Conservation (phyloP, 2,797 vertebrate genomes). For the Thaleichthys pacificus region DNA sequence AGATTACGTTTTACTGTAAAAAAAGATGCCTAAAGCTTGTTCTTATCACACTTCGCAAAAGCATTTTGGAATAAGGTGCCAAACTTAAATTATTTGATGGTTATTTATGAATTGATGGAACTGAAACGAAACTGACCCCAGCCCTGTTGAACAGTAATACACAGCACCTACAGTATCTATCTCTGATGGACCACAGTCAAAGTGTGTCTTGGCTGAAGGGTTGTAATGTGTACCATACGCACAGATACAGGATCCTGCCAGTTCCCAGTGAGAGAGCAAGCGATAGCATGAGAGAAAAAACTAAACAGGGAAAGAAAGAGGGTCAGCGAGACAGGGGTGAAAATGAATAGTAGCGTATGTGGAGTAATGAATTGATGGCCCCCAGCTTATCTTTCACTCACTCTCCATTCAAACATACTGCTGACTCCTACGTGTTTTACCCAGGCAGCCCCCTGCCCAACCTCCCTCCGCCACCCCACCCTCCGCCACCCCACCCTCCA, state of each 20-base stretch:
- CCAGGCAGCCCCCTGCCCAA: slow-evolving; percentile 4
- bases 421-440: slow-evolving; percentile 59
- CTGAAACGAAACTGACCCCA: no score
- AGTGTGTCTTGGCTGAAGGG: no score
- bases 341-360: slow-evolving; percentile 46
- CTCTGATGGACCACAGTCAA: neutral
- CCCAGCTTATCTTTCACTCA: slow-evolving; percentile 58
- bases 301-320: slow-evolving; percentile 30
- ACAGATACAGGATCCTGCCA: slow-evolving; percentile 4
- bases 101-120: no score
- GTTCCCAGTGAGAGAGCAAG: neutral
- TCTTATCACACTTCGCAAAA: no score
- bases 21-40: no score
- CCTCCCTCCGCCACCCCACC: slow-evolving; percentile 1
- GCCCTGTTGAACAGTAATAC: no score
- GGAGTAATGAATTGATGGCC: slow-evolving; percentile 61
- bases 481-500: slow-evolving; percentile 19
- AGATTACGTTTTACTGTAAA: no score
- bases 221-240: neutral
- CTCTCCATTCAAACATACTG: slow-evolving; percentile 63
- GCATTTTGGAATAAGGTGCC: no score
- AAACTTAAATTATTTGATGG: no score
- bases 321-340: slow-evolving; percentile 17
- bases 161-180: neutral
- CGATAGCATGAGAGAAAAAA: slow-evolving; percentile 10